phyloP scores from a whole-genome alignment of 1,140 invertebrate species.

The Bombus vancouverensis region DNA sequence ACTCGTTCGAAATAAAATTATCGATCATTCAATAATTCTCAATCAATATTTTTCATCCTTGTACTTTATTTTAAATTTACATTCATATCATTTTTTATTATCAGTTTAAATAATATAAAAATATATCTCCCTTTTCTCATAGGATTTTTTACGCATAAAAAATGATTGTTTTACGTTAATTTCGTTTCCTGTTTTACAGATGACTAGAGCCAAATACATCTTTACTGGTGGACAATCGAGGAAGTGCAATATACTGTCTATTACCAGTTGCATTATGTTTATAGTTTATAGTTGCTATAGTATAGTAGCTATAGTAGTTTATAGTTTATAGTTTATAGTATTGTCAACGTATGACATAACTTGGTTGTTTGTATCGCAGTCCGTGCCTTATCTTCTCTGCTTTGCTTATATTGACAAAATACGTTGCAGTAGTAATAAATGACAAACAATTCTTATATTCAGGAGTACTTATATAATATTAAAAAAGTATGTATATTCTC shows the following conservation, averaged over 20 bases:
- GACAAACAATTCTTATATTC: background rate
- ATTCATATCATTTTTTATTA: too few relatives aligned
- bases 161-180: too few relatives aligned
- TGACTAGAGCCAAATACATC: background rate
- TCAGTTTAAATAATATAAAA: too few relatives aligned
- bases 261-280: background rate
- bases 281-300: background rate
- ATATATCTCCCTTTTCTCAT: too few relatives aligned
- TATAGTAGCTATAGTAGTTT: too few relatives aligned
- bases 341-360: background rate
- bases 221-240: background rate
- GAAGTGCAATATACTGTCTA: background rate
- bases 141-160: too few relatives aligned
- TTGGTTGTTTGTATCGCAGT: background rate
- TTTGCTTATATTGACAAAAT: background rate
- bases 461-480: background rate
- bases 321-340: background rate
- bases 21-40: too few relatives aligned
- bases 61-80: too few relatives aligned
- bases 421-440: background rate
- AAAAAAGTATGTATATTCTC: background rate
- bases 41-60: too few relatives aligned
- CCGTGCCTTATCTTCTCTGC: background rate
- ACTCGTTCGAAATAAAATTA: too few relatives aligned
- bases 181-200: too few relatives aligned